Conservation (phyloP, 2,797 vertebrate species). For the Ceyx erithaca region DNA sequence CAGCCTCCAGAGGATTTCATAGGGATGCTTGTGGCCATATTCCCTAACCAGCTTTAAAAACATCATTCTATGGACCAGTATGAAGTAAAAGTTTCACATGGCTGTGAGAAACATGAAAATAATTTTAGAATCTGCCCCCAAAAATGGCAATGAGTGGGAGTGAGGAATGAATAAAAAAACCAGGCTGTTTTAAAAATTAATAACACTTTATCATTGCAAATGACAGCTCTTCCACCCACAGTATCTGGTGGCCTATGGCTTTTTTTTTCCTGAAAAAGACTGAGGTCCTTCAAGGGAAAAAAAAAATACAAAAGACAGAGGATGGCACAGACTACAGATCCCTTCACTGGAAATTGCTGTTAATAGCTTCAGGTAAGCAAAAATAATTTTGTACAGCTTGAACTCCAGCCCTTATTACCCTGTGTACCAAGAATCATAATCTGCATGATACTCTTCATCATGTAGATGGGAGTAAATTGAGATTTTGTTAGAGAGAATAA, state of each 20-base stretch:
- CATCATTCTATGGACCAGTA: neutral
- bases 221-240: neutral
- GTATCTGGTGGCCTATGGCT: neutral
- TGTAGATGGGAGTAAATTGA: neutral
- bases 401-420: neutral
- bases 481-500: neutral
- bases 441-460: neutral
- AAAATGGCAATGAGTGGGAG: neutral
- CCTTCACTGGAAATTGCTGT: neutral
- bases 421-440: accelerated
- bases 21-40: neutral
- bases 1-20: neutral
- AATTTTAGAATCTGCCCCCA: neutral
- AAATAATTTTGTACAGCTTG: neutral
- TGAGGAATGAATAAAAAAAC: neutral
- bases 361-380: neutral
- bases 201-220: constrained; percentile 5
- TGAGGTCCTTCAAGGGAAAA: neutral
- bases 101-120: neutral
- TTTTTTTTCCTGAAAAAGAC: neutral
- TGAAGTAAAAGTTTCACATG: neutral
- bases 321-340: neutral
- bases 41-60: neutral
- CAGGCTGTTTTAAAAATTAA: neutral
- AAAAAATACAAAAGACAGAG: neutral